These are phyloP conservation scores for cattle (Bos taurus) DNA, from an alignment of 2,113 vertebrate species.

Conservation along the genomic window ARS-UCD2.0 NC_037338.1:106381001-106381500, in stretches of 20 bases:
- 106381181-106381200: rapidly evolving
- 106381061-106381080: no score
- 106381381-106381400: rapidly evolving
- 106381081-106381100: background rate
- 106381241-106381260: rapidly evolving
- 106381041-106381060: background rate
- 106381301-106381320: background rate
- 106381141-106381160: background rate
- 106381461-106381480: rapidly evolving
- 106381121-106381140: background rate
- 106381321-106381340: no score
- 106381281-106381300: no score
- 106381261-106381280: background rate
- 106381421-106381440: no score
- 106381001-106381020: background rate
- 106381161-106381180: background rate
- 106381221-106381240: rapidly evolving
- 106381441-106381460: background rate
- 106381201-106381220: rapidly evolving
- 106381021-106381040: background rate
- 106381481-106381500: rapidly evolving
- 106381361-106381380: rapidly evolving
- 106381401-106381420: background rate
- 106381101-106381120: background rate
- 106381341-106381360: background rate